phyloP scores from a whole-genome alignment of 92 coral and sea anemone genomes.

The Chrysogorgia sp. region DNA sequence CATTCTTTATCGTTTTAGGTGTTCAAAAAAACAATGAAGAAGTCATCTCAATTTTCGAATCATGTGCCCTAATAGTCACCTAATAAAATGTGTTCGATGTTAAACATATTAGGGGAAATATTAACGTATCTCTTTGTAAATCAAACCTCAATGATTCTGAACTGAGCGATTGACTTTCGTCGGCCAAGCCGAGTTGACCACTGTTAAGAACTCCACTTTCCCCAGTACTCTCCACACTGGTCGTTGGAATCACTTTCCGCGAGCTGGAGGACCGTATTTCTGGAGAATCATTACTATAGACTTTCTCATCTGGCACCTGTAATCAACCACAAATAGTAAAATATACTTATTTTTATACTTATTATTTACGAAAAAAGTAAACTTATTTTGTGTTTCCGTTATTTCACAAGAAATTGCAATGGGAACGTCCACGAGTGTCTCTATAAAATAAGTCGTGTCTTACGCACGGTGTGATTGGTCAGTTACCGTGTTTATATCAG shows the following conservation, averaged over 20 bases:
- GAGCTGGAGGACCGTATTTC: neutral
- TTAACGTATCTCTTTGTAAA: neutral
- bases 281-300: neutral
- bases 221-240: neutral
- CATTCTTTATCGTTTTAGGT: too few species aligned
- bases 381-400: too few species aligned
- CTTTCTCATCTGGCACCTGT: neutral
- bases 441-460: too few species aligned
- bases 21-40: too few species aligned
- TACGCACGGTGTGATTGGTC: too few species aligned
- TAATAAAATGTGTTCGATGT: too few species aligned
- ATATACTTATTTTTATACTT: neutral
- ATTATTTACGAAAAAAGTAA: neutral
- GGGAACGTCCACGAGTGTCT: too few species aligned
- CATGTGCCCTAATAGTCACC: too few species aligned
- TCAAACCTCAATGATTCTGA: slow-evolving; percentile 40
- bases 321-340: neutral
- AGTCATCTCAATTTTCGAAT: too few species aligned
- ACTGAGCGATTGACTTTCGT: neutral
- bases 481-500: too few species aligned
- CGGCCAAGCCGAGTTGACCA: neutral
- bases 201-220: slow-evolving; percentile 10
- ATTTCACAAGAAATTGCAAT: too few species aligned
- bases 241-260: neutral
- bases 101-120: neutral